Conservation (phyloP, 1,140 invertebrate genomes). For the Maconellicoccus hirsutus region DNA sequence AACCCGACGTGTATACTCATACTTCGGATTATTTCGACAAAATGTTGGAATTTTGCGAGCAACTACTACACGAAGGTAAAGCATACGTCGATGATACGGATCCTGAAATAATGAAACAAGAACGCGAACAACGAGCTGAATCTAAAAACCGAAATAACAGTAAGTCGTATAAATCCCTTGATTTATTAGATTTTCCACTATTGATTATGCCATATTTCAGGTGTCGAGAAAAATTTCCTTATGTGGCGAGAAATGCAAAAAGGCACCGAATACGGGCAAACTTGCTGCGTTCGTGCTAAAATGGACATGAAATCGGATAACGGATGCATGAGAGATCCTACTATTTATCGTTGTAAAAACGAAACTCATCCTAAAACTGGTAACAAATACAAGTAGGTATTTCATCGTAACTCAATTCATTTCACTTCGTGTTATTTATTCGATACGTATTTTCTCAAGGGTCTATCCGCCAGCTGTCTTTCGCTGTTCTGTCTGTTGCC, state of each 20-base stretch:
- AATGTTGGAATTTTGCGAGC: constrained; percentile 78
- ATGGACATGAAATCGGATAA: constrained; percentile 95
- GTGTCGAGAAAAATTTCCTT: constrained; percentile 70
- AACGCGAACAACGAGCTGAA: constrained; percentile 79
- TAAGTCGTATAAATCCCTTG: too few species aligned
- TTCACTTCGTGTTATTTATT: not conserved
- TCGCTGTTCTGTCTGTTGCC: constrained; percentile 98
- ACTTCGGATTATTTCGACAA: constrained; percentile 96
- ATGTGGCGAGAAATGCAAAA: constrained; percentile 94
- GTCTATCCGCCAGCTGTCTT: constrained; percentile 99
- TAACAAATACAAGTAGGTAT: constrained; percentile 81
- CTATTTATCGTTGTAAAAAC: constrained; percentile 96
- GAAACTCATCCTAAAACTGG: constrained; percentile 88
- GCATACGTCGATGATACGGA: constrained; percentile 97
- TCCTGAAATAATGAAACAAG: constrained; percentile 84
- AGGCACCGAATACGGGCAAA: constrained; percentile 62
- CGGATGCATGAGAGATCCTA: constrained; percentile 97
- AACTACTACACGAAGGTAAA: constrained; percentile 72
- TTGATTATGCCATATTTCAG: too few species aligned
- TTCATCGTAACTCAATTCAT: not conserved
- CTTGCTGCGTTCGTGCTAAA: constrained; percentile 90
- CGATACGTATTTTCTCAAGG: constrained; percentile 41
- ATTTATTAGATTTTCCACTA: too few species aligned
- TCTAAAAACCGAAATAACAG: constrained; percentile 77
- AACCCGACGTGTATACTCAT: constrained; percentile 86